phyloP scores from a whole-genome alignment of 2,113 vertebrate species.

The Gymnarchus niloticus region DNA sequence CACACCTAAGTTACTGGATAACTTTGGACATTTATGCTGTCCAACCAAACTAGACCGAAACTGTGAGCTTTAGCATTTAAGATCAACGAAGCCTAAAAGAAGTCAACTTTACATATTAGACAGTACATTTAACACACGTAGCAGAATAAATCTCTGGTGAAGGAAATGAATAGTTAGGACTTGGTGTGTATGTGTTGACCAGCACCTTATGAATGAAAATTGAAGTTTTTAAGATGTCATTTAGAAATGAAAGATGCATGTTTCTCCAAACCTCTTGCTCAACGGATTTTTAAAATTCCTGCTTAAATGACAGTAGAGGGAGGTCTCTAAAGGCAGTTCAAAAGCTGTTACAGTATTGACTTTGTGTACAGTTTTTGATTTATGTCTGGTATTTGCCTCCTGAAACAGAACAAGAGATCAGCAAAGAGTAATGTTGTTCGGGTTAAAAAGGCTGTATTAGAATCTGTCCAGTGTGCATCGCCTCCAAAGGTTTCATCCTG shows the following conservation, averaged over 20 bases:
- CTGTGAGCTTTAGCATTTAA: background rate
- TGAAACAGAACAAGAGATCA: background rate
- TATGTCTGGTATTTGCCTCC: background rate
- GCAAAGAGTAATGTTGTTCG: background rate
- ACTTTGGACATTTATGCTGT: background rate
- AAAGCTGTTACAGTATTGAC: background rate
- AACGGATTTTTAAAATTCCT: background rate
- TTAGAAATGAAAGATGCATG: background rate
- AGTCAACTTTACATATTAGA: background rate
- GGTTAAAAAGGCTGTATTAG: slow-evolving; percentile 10
- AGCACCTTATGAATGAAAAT: background rate
- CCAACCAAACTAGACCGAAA: background rate
- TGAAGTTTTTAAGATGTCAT: background rate
- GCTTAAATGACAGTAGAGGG: background rate
- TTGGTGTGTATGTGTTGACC: background rate
- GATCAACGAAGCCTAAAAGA: background rate
- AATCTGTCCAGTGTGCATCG: background rate
- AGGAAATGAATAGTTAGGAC: background rate
- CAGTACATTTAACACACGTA: background rate
- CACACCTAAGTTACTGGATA: no score
- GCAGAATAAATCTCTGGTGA: background rate
- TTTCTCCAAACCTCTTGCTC: background rate
- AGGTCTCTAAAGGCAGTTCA: background rate
- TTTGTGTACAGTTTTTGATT: background rate
- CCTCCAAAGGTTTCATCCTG: background rate